Base-by-base conservation (phyloP, 2,113 vertebrate species). In the Oryzias javanicus region DNA sequence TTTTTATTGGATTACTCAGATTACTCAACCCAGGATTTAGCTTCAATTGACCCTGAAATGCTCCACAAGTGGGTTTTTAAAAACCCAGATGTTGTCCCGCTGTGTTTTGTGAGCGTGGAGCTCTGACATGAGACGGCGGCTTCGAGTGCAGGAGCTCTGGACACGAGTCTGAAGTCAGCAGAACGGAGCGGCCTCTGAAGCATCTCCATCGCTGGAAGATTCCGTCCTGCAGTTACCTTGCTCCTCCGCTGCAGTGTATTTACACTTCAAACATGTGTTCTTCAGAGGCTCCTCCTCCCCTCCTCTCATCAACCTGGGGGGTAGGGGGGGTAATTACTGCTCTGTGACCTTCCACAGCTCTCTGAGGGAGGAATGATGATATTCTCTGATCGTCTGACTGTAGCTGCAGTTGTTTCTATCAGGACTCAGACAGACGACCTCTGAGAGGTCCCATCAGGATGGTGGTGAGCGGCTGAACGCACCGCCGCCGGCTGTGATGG, bases 251-350 rank as follows among this genome's bases (percentile, higher is more conserved):
- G 68, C 59, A 55, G 62, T 54, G 67, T 78, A 78, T 88, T 85
- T 81, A 74, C 84, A 82, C 80, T 82, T 85, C 82, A 86, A 85
- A 82, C 69, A 15, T 48, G 24, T 75, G 61, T 66, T 49, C 69
- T 56, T 29, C 72, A 52, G 50, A 40, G 13, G 16, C 35, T 63
- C 35, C 47, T 74, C 56, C 67, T 66, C 55, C n/a, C n/a, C n/a
- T n/a, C n/a, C n/a, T n/a, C n/a, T n/a, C n/a, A n/a, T n/a, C n/a
- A n/a, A n/a, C n/a, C 51, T 41, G 52, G 56, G 49, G 57, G 35
- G 35, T 18, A 40, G 40, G 44, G 2, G 7, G 18, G 25, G 18
- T 71, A 41, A 60, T 14, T 73, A 22, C 14, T 41, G 24, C 41
- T 59, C 18, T 35, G 61, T 65, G 49, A 42, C 1, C 66, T 47